Base-by-base conservation (phyloP, 2,113 vertebrate genomes). In the Odocoileus virginianus region DNA sequence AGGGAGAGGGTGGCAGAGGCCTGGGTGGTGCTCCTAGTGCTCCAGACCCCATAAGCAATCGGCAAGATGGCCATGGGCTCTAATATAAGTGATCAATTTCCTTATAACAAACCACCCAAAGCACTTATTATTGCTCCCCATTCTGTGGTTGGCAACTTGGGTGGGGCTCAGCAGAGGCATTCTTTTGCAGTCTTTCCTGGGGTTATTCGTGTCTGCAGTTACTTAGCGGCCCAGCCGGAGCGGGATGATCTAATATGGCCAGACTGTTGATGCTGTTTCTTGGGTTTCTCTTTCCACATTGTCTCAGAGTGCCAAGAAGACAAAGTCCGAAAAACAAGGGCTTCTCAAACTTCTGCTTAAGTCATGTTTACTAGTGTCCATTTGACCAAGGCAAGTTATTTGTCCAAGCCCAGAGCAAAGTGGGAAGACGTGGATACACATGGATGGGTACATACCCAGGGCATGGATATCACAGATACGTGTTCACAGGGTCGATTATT, bases 401-500 rank as follows among this genome's bases (percentile, higher is more conserved):
- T 54, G 36, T 25, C 81, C 71, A 33, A 43, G 43, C 14, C 90
- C 25, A 67, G 28, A 93, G 47, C 40, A 23, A 40, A 3, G 17
- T 15, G 9, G 57, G 33, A 28, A 83, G 79, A 54, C 0, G 6
- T 15, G 50, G 11, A 14, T n/a, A n/a, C 50, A 36, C 47, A 14
- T 13, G 50, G 50, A 7, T 36, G 13, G 5, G 23, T 71, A 33
- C 16, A 2, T 17, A 43, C 52, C 1, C 36, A 25, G 25, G 54
- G 7, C 45, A 2, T 64, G 33, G 54, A n/a, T 40, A 54, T 11
- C 14, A 30, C 30, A 12, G 13, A 36, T 2, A 5, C 0, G 0
- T 45, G 57, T 52, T 71, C 81, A 21, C 25, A 10, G 5, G 33
- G 14, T 1, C 5, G 4, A 11, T 33, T 36, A 36, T 2, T 10